Evolutionary conservation across 2,888 invertebrate species (phyloP), one percentile per base, ranked within the genome.

Genomic region (Encarsia formosa): DNA sequence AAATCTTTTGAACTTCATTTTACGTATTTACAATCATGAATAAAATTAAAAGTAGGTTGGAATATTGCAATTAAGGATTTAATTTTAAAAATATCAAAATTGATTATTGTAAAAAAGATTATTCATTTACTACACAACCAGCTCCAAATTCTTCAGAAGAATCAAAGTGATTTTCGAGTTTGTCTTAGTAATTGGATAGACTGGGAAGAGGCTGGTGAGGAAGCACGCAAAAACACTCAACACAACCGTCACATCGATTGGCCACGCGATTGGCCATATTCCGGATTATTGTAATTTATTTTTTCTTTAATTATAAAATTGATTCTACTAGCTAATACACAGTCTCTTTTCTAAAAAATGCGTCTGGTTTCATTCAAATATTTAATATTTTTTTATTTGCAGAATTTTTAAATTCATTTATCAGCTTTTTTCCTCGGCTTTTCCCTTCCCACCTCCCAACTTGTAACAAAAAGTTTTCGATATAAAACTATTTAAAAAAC

Each of bases 241-340:
- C 71, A 72, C 68, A 71, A 72, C 70, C 71, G 68, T 73, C 69
- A 73, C 67, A 72, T 70, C 66, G 67, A 72, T 68, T 64, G 69
- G 70, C 66, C 67, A 65, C 63, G 65, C 66, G 64, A 65, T 57
- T 58, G 68, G 66, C 65, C 69, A 63, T 68, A 67, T 66, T 70
- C 67, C 68, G 69, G 62, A 67, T 59, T 59, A 40, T 54, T 56
- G 45, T 50, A 47, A 37, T 52, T 41, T 47, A 47, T 20, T 50
- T 22, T 29, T 40, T 56, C 43, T 43, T 46, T 56, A 52, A 51
- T 49, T 20, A 34, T 54, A 48, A 56, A 40, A 47, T 51, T 57
- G 42, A 54, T 50, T 40, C 57, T 70, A 70, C 60, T 62, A 70
- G 61, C 70, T 70, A 71, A 65, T 68, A 69, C 68, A 70, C 67